Base-by-base conservation (phyloP, 2,113 vertebrate genomes). In the Myanophis thanlyinensis region DNA sequence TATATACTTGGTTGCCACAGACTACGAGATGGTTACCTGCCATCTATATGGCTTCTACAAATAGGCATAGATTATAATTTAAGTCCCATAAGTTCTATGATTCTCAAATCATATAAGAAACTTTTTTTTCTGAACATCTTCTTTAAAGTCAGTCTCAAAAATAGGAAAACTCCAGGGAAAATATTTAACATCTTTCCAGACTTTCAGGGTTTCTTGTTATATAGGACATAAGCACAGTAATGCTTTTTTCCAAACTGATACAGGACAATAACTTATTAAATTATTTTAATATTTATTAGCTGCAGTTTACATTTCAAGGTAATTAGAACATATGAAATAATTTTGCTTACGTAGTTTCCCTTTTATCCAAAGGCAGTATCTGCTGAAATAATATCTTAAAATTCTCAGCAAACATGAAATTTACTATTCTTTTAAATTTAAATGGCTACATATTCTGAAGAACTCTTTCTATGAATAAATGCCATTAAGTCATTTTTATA, bases 121-220 rank as follows among this genome's bases (percentile, higher is more conserved):
- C 9, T 59, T 15, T 40, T 59, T 48, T 87, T 7, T 44, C 25
- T 48, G 52, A 92, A 89, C 5, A n/a, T 89, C 8, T 87, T 15
- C 2, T 73, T 25, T 88, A 35, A 51, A 10, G 15, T 47, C 47
- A 22, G 25, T 56, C 18, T 52, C 23, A 40, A 44, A 85, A 92
- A 73, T 44, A 56, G 20, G 87, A 92, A n/a, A 89, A 11, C n/a
- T 2, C 22, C 0, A 51, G 54, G 5, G 0, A 88, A 93, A 87
- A n/a, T 51, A 87, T 51, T 91, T 90, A 94, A 94, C 94, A 51
- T 40, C 49, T 25, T 90, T 56, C 12, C 44, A 89, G 44, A 52
- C 7, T 51, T 91, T 27, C 51, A 59, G 30, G 40, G 30, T 6
- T 3, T 91, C 20, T n/a, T 62, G 2, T 91, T 87, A 44, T 62